Percentiles rank a stretch among this genome's conserved stretches.
Conservation (phyloP, 2,797 vertebrate species). For the Anableps anableps region DNA sequence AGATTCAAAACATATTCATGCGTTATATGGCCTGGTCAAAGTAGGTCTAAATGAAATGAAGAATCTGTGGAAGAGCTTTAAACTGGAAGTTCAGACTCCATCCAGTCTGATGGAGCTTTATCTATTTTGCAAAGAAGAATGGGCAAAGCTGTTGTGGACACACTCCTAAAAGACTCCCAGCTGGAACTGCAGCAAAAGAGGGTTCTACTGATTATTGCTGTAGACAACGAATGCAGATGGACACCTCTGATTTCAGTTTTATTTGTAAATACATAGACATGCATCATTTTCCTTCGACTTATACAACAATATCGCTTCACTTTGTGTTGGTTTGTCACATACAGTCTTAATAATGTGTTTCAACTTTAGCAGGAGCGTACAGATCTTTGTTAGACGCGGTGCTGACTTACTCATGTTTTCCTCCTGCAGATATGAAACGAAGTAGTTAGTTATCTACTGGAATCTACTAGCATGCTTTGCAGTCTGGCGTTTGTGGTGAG, state of each 20-base stretch:
- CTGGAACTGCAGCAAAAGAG: no score
- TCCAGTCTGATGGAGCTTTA: no score
- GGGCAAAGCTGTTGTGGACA: no score
- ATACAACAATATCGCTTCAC: neutral
- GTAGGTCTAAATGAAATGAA: no score
- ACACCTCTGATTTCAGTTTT: neutral
- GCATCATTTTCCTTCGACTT: neutral
- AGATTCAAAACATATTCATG: no score
- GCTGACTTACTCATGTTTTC: neutral
- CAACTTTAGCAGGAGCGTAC: neutral
- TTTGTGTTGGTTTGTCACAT: neutral
- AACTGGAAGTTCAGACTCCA: no score
- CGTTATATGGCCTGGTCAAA: no score
- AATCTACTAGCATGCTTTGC: slow-evolving; percentile 77
- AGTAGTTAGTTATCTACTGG: slow-evolving; percentile 44
- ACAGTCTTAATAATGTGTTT: neutral
- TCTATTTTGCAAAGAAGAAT: no score
- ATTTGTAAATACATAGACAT: neutral
- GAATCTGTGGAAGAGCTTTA: no score
- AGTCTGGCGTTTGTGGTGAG: slow-evolving; percentile 79
- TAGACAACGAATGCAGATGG: no score
- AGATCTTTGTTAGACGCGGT: neutral
- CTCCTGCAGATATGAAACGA: slow-evolving; percentile 63
- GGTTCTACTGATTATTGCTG: no score
- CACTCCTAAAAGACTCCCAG: no score